Percentiles rank a stretch among this genome's conserved stretches.
Evolutionary conservation across 2,888 invertebrate species (phyloP).

Genomic region (Onchidella celtica): DNA sequence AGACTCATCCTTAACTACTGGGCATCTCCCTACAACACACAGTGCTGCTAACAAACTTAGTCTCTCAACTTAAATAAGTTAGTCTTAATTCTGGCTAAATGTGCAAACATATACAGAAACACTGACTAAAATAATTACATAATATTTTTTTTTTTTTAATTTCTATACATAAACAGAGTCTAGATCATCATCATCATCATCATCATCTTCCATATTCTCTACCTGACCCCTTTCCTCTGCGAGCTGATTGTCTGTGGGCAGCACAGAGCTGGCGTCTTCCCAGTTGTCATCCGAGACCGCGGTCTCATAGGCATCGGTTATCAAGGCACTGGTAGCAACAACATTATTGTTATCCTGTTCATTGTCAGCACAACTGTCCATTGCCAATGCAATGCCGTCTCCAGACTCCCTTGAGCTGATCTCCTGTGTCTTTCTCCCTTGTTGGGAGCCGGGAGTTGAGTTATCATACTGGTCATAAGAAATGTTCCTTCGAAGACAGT

Average conservation of each 20-base stretch:
- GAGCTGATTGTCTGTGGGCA: neutral
- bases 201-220: neutral
- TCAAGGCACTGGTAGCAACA: slow-evolving; percentile 43
- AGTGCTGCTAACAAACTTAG: too few species aligned
- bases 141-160: too few species aligned
- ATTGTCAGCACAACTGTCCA: neutral
- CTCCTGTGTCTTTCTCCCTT: neutral
- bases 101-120: too few species aligned
- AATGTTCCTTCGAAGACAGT: slow-evolving; percentile 6
- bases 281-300: slow-evolving; percentile 34
- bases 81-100: too few species aligned
- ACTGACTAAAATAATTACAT: too few species aligned
- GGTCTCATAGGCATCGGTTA: slow-evolving; percentile 35
- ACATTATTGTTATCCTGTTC: neutral
- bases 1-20: too few species aligned
- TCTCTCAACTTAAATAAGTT: too few species aligned
- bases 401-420: neutral
- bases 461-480: neutral
- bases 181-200: slow-evolving; percentile 1
- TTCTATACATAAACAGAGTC: slow-evolving; percentile 8
- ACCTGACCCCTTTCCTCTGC: neutral
- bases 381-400: neutral
- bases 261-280: slow-evolving; percentile 37
- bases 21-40: too few species aligned
- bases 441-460: neutral